Evolutionary conservation across 1,140 invertebrate species (phyloP).

Genomic region (Stegodyphus dumicola): DNA sequence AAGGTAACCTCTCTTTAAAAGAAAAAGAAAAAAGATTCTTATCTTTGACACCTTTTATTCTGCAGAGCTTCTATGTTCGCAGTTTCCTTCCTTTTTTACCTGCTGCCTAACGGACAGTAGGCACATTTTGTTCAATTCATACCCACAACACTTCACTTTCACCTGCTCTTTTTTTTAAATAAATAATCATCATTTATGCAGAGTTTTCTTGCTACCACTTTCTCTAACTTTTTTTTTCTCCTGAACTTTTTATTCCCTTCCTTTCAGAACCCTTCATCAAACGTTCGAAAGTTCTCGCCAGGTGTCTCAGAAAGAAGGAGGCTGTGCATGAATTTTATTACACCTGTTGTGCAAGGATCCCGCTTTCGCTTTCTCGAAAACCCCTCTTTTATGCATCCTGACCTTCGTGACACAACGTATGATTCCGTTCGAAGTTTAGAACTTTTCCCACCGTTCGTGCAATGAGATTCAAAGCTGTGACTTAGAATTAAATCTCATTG

Average conservation of each 20-base stretch:
- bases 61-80: background rate
- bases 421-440: too few species aligned
- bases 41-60: slow-evolving; percentile 13
- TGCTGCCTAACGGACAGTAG: too few species aligned
- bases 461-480: too few species aligned
- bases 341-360: too few species aligned
- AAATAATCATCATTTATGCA: too few species aligned
- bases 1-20: background rate
- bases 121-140: background rate
- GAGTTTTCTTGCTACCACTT: background rate
- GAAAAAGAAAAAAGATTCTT: background rate
- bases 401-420: too few species aligned
- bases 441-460: too few species aligned
- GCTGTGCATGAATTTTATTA: background rate
- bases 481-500: too few species aligned
- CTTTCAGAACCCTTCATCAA: background rate
- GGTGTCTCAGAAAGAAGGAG: background rate
- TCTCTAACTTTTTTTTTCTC: too few species aligned
- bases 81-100: too few species aligned
- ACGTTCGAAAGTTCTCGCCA: background rate
- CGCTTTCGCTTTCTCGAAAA: too few species aligned
- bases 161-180: background rate
- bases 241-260: background rate
- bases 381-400: too few species aligned
- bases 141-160: slow-evolving; percentile 1